phyloP scores from a whole-genome alignment of 1,140 invertebrate genomes.

The Helicoverpa zea region DNA sequence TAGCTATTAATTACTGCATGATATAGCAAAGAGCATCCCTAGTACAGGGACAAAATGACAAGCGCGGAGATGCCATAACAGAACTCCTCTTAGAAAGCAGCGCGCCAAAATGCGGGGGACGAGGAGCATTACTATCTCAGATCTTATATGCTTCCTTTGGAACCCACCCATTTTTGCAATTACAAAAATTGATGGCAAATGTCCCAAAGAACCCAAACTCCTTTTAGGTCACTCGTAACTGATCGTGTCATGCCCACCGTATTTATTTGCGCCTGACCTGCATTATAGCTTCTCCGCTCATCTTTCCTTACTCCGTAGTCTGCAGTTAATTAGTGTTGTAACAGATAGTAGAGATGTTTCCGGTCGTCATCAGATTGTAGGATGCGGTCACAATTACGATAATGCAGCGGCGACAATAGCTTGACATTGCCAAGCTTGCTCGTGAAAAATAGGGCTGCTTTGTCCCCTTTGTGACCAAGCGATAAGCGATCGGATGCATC shows the following conservation, averaged over 20 bases:
- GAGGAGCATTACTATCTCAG: no score
- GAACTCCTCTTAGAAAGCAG: no score
- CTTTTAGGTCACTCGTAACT: no score
- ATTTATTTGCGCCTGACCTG: no score
- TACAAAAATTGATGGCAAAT: no score
- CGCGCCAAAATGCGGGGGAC: no score
- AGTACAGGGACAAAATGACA: background rate
- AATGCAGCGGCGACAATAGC: constrained; percentile 63
- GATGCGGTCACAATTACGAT: constrained; percentile 62
- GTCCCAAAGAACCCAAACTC: no score
- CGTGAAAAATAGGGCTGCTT: constrained; percentile 64
- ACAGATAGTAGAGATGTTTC: background rate
- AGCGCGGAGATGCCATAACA: no score
- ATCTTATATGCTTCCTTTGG: no score
- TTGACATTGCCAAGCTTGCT: constrained; percentile 37
- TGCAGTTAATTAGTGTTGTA: constrained; percentile 22
- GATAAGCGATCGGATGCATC: constrained; percentile 18
- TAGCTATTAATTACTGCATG: constrained; percentile 5
- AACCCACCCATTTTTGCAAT: no score
- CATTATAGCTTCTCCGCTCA: no score
- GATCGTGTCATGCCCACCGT: no score
- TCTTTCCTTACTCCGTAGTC: background rate
- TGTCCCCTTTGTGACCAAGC: constrained; percentile 55
- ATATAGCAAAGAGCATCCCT: background rate
- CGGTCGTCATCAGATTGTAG: constrained; percentile 9